A percentile compares a stretch with the other conserved stretches of the same genome.
phyloP scores from a whole-genome alignment of 2,888 invertebrate genomes.

The Dicyrtoma fusca region DNA sequence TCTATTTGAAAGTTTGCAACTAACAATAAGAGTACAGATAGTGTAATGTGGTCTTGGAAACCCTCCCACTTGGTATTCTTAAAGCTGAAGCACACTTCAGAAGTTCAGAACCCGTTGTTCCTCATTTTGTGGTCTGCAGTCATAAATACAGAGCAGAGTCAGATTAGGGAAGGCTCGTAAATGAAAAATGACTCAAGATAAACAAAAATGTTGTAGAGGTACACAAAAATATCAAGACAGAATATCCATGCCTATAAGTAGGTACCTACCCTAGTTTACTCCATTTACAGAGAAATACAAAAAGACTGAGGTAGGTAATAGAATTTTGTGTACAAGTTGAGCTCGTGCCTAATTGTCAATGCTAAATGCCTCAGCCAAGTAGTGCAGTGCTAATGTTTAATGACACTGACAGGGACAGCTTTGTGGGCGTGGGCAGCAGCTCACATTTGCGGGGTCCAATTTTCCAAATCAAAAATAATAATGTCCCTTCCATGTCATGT shows the following conservation, averaged over 20 bases:
- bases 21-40: too few species aligned
- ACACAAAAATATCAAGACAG: background rate
- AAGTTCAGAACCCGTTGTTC: conserved; percentile 13
- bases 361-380: too few species aligned
- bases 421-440: too few species aligned
- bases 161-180: background rate
- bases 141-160: background rate
- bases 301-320: too few species aligned
- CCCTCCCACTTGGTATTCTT: conserved; percentile 5
- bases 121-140: background rate
- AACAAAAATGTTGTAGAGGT: background rate
- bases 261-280: background rate
- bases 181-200: background rate
- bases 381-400: too few species aligned
- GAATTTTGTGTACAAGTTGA: too few species aligned
- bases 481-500: background rate
- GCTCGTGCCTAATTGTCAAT: conserved; percentile 31
- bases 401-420: too few species aligned
- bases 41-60: too few species aligned
- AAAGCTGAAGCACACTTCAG: conserved; percentile 11
- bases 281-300: too few species aligned
- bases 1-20: too few species aligned
- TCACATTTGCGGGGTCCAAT: conserved; percentile 24
- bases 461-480: conserved; percentile 22
- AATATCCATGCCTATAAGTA: background rate